Percentiles rank a stretch among this genome's conserved stretches.
Evolutionary conservation across 1,140 invertebrate species (phyloP).

Genomic region (Araneus ventricosus): DNA sequence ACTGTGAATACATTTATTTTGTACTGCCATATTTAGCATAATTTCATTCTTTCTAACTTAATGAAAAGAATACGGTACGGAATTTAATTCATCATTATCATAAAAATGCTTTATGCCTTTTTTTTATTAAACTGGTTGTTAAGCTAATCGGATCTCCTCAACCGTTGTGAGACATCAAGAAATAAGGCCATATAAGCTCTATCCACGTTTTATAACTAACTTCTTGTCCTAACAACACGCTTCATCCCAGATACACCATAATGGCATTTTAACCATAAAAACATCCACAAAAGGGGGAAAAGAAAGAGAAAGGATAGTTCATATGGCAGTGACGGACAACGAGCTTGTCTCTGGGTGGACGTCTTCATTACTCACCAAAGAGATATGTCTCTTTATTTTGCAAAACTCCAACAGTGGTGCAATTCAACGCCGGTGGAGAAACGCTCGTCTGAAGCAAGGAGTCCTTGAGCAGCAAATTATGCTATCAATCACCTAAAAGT

Average conservation of each 20-base stretch:
- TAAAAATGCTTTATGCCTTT: too few species aligned
- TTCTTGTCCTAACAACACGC: too few species aligned
- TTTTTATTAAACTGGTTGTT: too few species aligned
- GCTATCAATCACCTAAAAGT: constrained; percentile 32
- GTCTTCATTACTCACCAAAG: neutral
- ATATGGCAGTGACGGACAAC: neutral
- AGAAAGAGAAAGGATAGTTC: neutral
- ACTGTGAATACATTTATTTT: too few species aligned
- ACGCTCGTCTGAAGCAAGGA: neutral
- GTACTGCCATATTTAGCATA: too few species aligned
- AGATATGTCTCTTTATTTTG: neutral
- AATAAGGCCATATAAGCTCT: too few species aligned
- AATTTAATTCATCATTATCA: too few species aligned
- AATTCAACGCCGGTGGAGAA: neutral
- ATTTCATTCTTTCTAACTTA: too few species aligned
- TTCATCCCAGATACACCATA: neutral
- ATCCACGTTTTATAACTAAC: too few species aligned
- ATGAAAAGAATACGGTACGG: too few species aligned
- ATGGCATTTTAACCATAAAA: neutral
- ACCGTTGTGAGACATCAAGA: too few species aligned
- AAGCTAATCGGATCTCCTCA: too few species aligned
- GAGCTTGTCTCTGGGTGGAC: neutral
- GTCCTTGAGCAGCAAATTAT: constrained; percentile 55
- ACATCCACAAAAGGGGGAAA: neutral
- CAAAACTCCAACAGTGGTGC: neutral